Evolutionary conservation across 2,888 invertebrate genomes (phyloP).

Genomic region (Schizaphis graminum): DNA sequence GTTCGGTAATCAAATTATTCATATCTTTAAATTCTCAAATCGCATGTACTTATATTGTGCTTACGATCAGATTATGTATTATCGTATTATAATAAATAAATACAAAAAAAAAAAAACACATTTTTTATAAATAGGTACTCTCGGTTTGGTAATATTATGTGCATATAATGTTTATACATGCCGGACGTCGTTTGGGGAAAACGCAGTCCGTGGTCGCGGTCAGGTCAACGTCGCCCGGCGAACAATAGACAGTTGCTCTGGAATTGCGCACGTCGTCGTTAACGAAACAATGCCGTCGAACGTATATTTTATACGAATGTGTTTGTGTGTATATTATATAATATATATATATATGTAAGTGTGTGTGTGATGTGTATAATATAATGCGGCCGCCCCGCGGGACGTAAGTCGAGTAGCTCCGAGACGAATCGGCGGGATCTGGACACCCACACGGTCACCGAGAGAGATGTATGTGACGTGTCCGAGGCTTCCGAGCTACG

Average conservation of each 20-base stretch:
- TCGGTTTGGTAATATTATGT: background rate
- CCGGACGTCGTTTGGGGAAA: background rate
- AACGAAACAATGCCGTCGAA: slow-evolving; percentile 16
- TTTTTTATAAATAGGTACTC: background rate
- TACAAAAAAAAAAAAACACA: background rate
- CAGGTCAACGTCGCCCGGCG: background rate
- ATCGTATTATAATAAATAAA: background rate
- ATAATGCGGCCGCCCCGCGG: slow-evolving; percentile 27
- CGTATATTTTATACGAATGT: background rate
- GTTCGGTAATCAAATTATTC: background rate
- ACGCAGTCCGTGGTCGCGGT: background rate
- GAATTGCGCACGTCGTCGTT: background rate
- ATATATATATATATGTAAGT: background rate
- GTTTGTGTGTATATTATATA: background rate
- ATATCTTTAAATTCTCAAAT: background rate
- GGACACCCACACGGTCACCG: slow-evolving; percentile 29
- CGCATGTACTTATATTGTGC: background rate
- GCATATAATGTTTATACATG: background rate
- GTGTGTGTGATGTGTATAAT: background rate
- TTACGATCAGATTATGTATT: background rate
- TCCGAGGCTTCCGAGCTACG: slow-evolving; percentile 57
- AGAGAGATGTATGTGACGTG: slow-evolving; percentile 22
- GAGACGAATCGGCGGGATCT: slow-evolving; percentile 40
- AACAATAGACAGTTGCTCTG: background rate
- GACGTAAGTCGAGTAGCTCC: slow-evolving; percentile 62